phyloP scores from a whole-genome alignment of 2,113 vertebrate species.

The Zosterops hypoxanthus region DNA sequence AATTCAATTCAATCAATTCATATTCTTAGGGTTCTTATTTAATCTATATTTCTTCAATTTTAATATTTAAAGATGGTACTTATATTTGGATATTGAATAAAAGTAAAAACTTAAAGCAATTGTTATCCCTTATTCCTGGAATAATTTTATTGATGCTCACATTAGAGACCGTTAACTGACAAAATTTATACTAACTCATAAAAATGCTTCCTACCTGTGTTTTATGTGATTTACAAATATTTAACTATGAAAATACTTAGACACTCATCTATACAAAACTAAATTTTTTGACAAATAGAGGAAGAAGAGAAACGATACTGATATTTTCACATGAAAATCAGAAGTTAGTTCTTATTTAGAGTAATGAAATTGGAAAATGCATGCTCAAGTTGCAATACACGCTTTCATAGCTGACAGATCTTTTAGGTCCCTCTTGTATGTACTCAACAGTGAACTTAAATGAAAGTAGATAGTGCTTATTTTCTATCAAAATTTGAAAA shows the following conservation, averaged over 20 bases:
- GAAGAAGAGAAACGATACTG: not conserved
- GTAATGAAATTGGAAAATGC: not conserved
- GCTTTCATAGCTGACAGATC: not conserved
- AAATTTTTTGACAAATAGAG: not conserved
- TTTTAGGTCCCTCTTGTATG: not conserved
- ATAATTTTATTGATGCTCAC: not conserved
- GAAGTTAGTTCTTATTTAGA: not conserved
- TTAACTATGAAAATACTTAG: not conserved
- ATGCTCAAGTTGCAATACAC: not conserved
- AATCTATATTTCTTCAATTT: not conserved
- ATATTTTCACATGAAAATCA: not conserved
- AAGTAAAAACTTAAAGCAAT: not conserved
- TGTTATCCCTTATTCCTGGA: not conserved
- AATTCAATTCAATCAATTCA: not conserved
- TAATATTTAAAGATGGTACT: not conserved
- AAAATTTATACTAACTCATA: not conserved
- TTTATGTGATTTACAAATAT: not conserved
- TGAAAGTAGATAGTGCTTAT: not conserved
- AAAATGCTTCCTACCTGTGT: not conserved
- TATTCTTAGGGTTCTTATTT: not conserved
- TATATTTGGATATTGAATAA: not conserved
- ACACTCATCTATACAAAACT: not conserved
- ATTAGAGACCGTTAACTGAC: not conserved
- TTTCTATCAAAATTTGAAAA: not conserved
- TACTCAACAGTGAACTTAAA: not conserved